Evolutionary conservation across 30 jellyfish, hydroid and myxozoan species (phyloP).

Genomic region (Sanderia malayensis): DNA sequence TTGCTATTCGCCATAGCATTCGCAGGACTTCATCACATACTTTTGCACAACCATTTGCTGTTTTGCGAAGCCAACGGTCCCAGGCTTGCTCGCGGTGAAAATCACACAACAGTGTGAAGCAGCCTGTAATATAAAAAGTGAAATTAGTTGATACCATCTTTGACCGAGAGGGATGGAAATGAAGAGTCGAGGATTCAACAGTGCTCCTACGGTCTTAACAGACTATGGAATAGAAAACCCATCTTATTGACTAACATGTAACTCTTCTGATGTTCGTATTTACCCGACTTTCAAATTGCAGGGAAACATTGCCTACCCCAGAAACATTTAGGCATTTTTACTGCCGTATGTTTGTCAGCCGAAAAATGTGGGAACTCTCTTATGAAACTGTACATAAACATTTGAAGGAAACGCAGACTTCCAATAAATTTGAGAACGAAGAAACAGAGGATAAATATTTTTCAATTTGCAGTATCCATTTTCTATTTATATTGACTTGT

Average conservation of each 20-base stretch:
- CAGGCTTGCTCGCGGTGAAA: slow-evolving; percentile 27
- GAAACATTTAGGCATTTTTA: neutral
- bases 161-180: slow-evolving; percentile 6
- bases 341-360: no score
- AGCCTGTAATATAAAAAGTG: neutral
- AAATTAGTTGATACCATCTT: neutral
- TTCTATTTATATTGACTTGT: neutral
- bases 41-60: neutral
- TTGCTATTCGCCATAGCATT: slow-evolving; percentile 20
- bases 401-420: neutral
- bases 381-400: no score
- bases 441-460: neutral
- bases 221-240: slow-evolving; percentile 18
- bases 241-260: neutral
- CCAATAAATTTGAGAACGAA: neutral
- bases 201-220: slow-evolving; percentile 22
- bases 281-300: slow-evolving; percentile 1
- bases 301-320: slow-evolving; percentile 1
- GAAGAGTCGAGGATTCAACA: slow-evolving; percentile 26
- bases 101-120: slow-evolving; percentile 5
- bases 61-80: slow-evolving; percentile 34
- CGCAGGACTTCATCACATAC: slow-evolving; percentile 4
- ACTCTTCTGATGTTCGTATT: neutral
- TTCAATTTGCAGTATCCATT: neutral
- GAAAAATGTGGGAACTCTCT: no score